A percentile compares a stretch with the other conserved stretches of the same genome.
phyloP scores from a whole-genome alignment of 1,140 invertebrate species.

The Drosophila jambulina region DNA sequence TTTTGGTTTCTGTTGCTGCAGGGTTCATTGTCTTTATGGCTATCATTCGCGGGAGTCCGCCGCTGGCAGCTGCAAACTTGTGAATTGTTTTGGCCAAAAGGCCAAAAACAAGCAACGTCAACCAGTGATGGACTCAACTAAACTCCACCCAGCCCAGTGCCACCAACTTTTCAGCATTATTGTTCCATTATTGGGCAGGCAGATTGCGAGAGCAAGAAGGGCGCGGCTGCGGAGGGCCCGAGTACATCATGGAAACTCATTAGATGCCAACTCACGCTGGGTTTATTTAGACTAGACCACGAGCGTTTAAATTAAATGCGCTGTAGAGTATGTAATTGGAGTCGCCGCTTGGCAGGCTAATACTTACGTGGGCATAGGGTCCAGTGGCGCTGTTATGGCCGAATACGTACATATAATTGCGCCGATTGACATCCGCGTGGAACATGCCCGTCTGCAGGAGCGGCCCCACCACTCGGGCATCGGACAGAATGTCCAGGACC shows the following conservation, averaged over 20 bases:
- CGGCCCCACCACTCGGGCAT: constrained; percentile 92
- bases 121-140: constrained; percentile 58
- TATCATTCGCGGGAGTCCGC: constrained; percentile 56
- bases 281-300: constrained; percentile 36
- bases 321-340: constrained; percentile 72
- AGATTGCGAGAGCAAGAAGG: not conserved
- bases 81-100: constrained; percentile 74
- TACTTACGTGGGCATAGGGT: constrained; percentile 89
- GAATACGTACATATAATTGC: constrained; percentile 95
- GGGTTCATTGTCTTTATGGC: constrained; percentile 75
- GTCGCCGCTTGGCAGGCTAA: constrained; percentile 49
- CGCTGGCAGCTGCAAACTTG: constrained; percentile 65
- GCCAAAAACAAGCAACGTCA: constrained; percentile 46
- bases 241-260: constrained; percentile 63
- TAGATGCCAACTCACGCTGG: constrained; percentile 68
- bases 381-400: constrained; percentile 92
- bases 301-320: constrained; percentile 68
- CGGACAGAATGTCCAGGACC: constrained; percentile 94
- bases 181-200: constrained; percentile 50
- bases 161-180: constrained; percentile 57
- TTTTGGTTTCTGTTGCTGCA: constrained; percentile 37
- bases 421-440: constrained; percentile 90
- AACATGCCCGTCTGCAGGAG: constrained; percentile 90
- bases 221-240: not conserved
- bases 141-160: constrained; percentile 8